Evolutionary conservation across 2,888 invertebrate species (phyloP), one percentile per base, ranked within the genome.

Genomic region (Hetaerina titia): DNA sequence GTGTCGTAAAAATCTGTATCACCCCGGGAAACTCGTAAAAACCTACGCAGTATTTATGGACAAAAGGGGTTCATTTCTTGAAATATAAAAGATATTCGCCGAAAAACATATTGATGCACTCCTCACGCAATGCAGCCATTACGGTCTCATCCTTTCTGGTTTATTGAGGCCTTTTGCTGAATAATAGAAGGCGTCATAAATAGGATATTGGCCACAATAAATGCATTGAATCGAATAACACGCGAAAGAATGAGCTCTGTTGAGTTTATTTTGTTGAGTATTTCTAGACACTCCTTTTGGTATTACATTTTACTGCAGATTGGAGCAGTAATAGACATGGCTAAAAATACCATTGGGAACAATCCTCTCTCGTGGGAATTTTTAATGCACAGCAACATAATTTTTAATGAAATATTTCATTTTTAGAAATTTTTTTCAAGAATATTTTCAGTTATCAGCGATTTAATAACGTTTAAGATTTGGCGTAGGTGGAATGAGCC

Each of bases 1-100:
- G 25, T 11, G 31, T 13, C 81, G 81, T 81, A 81, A 81, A 81
- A 81, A 81, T 81, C 81, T 81, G 81, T 81, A 81, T 81, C 81
- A 81, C 69, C 81, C 31, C 31, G 25, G 31, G 81, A n/a, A 81
- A 81, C n/a, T n/a, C n/a, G 6, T n/a, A 25, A 81, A 81, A 81
- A 15, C 9, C 31, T 31, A 81, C 81, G 81, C 81, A 81, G 81
- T 31, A 81, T 81, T 81, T 81, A 81, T 81, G 31, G 81, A 81
- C 81, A 81, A 11, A 31, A 25, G 25, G 81, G 81, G 81, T 31
- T 81, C 81, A 25, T 31, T 81, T 31, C 81, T 13, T 81, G 81
- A 81, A 81, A 81, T 31, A 81, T 81, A 31, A 81, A 81, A 31
- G 81, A 81, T 81, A 81, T 81, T 31, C 81, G 13, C 81, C 81